phyloP scores from a whole-genome alignment of 1,140 invertebrate genomes.

The Drosophila sulfurigaster region DNA sequence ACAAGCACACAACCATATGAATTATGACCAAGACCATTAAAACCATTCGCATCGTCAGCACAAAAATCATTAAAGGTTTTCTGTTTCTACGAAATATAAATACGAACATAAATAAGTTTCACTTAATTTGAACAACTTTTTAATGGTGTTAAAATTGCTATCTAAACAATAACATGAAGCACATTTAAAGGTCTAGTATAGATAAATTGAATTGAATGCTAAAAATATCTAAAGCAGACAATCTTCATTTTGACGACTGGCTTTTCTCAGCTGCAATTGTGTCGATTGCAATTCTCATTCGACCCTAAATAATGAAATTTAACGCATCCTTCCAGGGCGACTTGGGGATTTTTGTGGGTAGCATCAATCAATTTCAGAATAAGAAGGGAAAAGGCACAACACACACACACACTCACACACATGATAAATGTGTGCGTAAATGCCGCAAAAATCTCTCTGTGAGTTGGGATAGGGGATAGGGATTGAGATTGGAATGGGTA shows the following conservation, averaged over 20 bases:
- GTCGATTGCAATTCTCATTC: slow-evolving; percentile 9
- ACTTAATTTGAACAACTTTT: no score
- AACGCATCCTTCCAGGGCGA: slow-evolving; percentile 25
- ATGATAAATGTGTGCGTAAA: slow-evolving; percentile 27
- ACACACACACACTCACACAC: slow-evolving; percentile 12
- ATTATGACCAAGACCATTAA: background rate
- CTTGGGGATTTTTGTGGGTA: slow-evolving; percentile 42
- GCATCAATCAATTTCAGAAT: slow-evolving; percentile 46
- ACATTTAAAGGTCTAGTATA: no score
- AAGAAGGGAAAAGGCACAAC: background rate
- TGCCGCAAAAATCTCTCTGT: background rate
- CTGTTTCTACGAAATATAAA: no score
- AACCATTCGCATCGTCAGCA: background rate
- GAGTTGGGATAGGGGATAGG: no score
- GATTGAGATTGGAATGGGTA: slow-evolving; percentile 13
- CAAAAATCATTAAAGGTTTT: background rate
- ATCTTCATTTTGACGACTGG: background rate
- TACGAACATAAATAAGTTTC: no score
- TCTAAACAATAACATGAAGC: no score
- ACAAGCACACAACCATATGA: background rate
- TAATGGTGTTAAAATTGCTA: no score
- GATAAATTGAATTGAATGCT: no score
- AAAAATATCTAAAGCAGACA: background rate
- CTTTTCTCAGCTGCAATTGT: background rate
- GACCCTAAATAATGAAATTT: slow-evolving; percentile 26